Evolutionary conservation across 2,888 invertebrate species (phyloP).

Genomic region (Uropetala carovei): DNA sequence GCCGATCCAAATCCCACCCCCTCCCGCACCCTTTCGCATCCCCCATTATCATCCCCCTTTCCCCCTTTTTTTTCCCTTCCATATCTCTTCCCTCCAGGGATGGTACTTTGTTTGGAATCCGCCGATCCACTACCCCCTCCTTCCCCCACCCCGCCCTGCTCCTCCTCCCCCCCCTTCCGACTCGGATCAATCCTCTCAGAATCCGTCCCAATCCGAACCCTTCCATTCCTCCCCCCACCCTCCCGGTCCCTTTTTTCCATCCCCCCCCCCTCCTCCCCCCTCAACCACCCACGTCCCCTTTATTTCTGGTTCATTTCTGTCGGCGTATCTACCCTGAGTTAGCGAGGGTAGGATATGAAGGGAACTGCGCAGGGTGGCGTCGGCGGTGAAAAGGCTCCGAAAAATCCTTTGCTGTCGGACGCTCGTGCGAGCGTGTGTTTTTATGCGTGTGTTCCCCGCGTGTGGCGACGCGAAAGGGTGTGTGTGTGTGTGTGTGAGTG

Average conservation of each 20-base stretch:
- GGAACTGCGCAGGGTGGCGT: background rate
- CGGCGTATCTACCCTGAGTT: background rate
- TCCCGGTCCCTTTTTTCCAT: background rate
- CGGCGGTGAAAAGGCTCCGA: background rate
- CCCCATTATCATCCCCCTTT: background rate
- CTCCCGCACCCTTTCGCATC: background rate
- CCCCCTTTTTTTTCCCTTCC: background rate
- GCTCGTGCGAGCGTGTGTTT: background rate
- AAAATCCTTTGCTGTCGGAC: slow-evolving; percentile 4
- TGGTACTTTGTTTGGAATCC: slow-evolving; percentile 55
- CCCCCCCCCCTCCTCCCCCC: background rate
- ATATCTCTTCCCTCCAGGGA: slow-evolving; percentile 60
- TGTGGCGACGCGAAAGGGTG: background rate
- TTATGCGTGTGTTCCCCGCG: background rate
- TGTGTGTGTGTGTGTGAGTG: background rate
- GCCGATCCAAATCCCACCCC: slow-evolving; percentile 1
- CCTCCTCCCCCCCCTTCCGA: background rate
- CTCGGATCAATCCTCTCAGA: background rate
- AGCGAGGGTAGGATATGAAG: background rate
- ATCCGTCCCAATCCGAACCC: background rate
- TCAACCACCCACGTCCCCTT: background rate
- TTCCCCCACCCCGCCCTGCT: too few species aligned
- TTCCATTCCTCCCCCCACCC: background rate
- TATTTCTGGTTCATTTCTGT: slow-evolving; percentile 37
- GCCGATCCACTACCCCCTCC: background rate